These are phyloP conservation scores for Catharus bicknelli DNA, from an alignment of 2,113 vertebrate genomes.

Conservation along the genomic window DNA sequence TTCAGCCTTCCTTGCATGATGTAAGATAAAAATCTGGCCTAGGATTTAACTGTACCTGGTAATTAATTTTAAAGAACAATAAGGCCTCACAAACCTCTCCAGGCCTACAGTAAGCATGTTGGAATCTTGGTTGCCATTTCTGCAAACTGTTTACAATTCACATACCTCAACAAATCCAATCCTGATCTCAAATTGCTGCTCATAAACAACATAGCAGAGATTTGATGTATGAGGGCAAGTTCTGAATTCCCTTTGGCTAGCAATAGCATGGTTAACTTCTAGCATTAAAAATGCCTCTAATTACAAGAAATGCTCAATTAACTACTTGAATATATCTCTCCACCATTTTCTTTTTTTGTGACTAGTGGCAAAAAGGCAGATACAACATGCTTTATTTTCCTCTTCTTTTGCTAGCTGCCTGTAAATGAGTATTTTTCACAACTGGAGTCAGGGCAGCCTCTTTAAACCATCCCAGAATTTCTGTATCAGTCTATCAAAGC, in stretches of 20 bases:
- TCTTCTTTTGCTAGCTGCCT: background rate
- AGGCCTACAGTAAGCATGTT: constrained; percentile 27
- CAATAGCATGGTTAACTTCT: background rate
- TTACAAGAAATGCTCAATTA: background rate
- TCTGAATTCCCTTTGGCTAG: constrained; percentile 37
- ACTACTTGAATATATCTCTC: background rate
- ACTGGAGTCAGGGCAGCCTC: background rate
- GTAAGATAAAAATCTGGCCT: constrained; percentile 62
- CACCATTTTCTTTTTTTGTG: background rate
- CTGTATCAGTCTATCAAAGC: background rate
- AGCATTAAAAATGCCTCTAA: background rate
- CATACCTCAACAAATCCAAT: constrained; percentile 61
- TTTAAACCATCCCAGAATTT: background rate
- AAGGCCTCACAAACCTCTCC: constrained; percentile 35
- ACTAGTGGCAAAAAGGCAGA: background rate
- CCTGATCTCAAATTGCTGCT: constrained; percentile 63
- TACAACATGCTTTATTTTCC: background rate
- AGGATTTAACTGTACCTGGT: constrained; percentile 68
- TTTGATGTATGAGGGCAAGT: constrained; percentile 30
- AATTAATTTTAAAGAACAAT: constrained; percentile 67
- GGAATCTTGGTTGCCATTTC: constrained; percentile 63
- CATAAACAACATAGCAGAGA: constrained; percentile 63
- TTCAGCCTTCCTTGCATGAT: constrained; percentile 57
- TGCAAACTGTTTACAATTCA: constrained; percentile 65
- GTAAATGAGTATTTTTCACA: background rate